Evolutionary conservation across 2,888 invertebrate species (phyloP), one percentile per base, ranked within the genome.

Genomic region (Mechanitis messenoides): DNA sequence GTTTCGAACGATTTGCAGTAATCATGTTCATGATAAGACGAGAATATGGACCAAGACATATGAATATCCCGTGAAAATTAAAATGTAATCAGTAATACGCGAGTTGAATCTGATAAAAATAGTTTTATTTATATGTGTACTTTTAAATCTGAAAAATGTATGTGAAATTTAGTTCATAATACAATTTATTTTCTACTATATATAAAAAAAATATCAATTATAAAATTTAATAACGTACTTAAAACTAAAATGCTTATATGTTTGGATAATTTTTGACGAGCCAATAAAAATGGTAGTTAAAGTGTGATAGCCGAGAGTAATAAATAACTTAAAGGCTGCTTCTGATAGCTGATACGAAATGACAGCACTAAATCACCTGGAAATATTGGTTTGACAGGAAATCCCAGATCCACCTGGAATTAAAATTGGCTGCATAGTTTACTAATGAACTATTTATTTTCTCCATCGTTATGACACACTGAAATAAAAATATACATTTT

Each of bases 341-440:
- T 61, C 53, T 57, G 50, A 50, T 28, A 57, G 54, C 60, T 60
- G 58, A 61, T 59, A 50, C 60, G 54, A 54, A 53, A 62, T 57
- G 67, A 65, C 62, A 59, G 50, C 56, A 56, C 31, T 50, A 62
- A 62, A 45, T 59, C 53, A 59, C 61, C 65, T 60, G 63, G 58
- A 68, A 64, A 62, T 67, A 65, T 67, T 55, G 47, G 53, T 57
- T 28, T 55, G 62, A 54, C 59, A 59, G 56, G 53, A 38, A 12
- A n/a, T 28, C 46, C 54, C 12, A 7, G 28, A 47, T 47, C 28
- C 31, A 28, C 50, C 9, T 31, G 31, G 31, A 28, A 20, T 55
- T 55, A 11, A 53, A 53, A 20, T 35, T 55, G 6, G 20, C n/a
- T 38, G n/a, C 38, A 33, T 9, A 42, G 42, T 42, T 42, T 11